phyloP scores from a whole-genome alignment of 2,113 vertebrate genomes.

The Buteo buteo region DNA sequence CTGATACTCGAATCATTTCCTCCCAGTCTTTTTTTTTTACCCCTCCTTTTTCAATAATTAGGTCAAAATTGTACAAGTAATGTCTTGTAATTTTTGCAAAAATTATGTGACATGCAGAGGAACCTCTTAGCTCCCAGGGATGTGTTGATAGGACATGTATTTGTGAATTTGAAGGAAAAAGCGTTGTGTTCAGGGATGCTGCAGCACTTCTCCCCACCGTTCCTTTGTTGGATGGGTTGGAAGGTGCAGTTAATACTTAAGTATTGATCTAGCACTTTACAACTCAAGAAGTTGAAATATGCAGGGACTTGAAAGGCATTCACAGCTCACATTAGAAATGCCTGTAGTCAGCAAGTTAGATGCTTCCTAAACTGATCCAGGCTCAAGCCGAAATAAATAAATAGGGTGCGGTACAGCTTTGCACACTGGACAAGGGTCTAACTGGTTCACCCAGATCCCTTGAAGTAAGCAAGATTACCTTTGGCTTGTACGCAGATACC shows the following conservation, averaged over 20 bases:
- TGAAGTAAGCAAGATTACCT: not conserved
- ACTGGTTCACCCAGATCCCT: not conserved
- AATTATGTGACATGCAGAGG: accelerated
- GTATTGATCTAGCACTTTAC: not conserved
- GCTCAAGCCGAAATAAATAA: not conserved
- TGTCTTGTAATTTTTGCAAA: not conserved
- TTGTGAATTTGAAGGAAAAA: not conserved
- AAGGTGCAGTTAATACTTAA: not conserved
- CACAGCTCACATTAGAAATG: not conserved
- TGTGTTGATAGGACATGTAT: not conserved
- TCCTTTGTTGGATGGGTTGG: not conserved
- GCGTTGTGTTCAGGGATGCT: not conserved
- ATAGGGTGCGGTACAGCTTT: not conserved
- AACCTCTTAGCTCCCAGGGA: not conserved
- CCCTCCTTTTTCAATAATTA: not conserved
- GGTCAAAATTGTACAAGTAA: not conserved
- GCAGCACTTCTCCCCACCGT: accelerated
- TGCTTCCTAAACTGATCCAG: not conserved
- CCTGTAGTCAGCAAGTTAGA: not conserved
- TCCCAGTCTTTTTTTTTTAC: not conserved
- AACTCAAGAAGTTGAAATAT: not conserved
- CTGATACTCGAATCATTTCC: not conserved
- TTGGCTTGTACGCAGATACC: not conserved
- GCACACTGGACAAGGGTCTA: not conserved
- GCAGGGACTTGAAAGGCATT: conserved; percentile 16